Evolutionary conservation across 1,140 invertebrate genomes (phyloP), one percentile per base, ranked within the genome.

Genomic region (Metopolophium dirhodum): DNA sequence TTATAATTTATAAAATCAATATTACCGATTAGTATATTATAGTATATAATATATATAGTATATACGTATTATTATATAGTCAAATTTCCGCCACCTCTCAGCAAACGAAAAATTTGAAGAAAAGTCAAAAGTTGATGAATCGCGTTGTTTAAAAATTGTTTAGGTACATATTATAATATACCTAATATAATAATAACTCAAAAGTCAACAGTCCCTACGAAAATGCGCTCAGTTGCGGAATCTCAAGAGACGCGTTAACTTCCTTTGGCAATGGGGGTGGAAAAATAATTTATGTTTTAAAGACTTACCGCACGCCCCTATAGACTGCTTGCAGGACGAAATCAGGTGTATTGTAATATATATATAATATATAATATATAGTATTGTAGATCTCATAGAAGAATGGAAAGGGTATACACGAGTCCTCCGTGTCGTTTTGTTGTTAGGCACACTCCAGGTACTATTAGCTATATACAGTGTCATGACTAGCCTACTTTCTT

Each of bases 401-500:
- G 35, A 86, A 47, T 47, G 85, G 85, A 89, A 89, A 89, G 87
- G 87, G 87, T 89, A 87, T n/a, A 88, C 30, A 26, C 35, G 20
- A 89, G 49, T 54, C 49, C n/a, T 89, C 87, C 22, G 87, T 54
- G 87, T 89, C 87, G 49, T 89, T 54, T 57, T 23, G 51, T 89
- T 26, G 49, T 89, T 30, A 47, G 41, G 85, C 47, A 87, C 86
- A 18, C 45, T 35, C n/a, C 45, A 35, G 30, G 45, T 49, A 30
- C n/a, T 37, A 41, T 41, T 41, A 57, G 54, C 37, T 47, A 57
- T 41, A 18, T n/a, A 68, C 61, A 68, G 61, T 68, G 61, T n/a
- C 61, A 68, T n/a, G 61, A 68, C 30, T 68, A 90, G 89, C 89
- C 89, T 90, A 90, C 89, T 90, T 90, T 90, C 89, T 90, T 90